phyloP scores from a whole-genome alignment of 2,888 invertebrate genomes.

The Camptogramma bilineatum region DNA sequence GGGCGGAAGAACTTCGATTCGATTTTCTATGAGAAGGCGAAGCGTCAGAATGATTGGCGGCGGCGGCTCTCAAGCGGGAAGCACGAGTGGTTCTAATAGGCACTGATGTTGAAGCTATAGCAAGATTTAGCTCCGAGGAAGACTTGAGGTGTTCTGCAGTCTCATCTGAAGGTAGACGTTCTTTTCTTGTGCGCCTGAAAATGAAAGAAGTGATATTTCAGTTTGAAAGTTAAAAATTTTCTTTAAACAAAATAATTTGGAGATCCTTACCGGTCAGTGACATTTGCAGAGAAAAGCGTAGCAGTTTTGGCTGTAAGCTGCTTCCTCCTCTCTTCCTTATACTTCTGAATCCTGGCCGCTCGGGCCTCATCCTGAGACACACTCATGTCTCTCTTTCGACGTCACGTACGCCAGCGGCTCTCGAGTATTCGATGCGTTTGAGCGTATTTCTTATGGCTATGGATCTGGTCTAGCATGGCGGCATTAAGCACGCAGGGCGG shows the following conservation, averaged over 20 bases:
- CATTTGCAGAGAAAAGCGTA: conserved; percentile 87
- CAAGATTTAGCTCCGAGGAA: conserved; percentile 79
- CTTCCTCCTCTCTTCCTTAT: conserved; percentile 90
- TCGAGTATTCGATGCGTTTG: conserved; percentile 56
- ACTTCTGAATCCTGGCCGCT: conserved; percentile 88
- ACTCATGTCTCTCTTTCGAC: conserved; percentile 68
- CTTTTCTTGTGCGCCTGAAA: conserved; percentile 74
- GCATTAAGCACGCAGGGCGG: conserved; percentile 79
- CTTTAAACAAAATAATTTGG: background rate
- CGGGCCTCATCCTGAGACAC: conserved; percentile 80
- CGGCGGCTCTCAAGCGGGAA: conserved; percentile 89
- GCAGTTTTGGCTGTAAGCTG: conserved; percentile 87
- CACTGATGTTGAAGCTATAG: conserved; percentile 75
- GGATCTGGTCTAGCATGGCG: conserved; percentile 77
- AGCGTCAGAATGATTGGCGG: conserved; percentile 71
- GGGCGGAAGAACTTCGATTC: conserved; percentile 76
- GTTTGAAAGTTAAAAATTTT: background rate
- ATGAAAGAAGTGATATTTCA: conserved; percentile 38
- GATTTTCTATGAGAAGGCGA: conserved; percentile 66
- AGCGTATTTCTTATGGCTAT: conserved; percentile 60
- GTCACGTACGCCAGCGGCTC: conserved; percentile 71
- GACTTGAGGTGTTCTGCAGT: conserved; percentile 71
- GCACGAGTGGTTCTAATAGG: conserved; percentile 89
- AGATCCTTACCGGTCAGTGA: conserved; percentile 77
- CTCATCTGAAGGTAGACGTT: conserved; percentile 68